Percentiles rank a stretch among this genome's conserved stretches.
Conservation (phyloP, 2,113 vertebrate species). For the Hucho hucho region DNA sequence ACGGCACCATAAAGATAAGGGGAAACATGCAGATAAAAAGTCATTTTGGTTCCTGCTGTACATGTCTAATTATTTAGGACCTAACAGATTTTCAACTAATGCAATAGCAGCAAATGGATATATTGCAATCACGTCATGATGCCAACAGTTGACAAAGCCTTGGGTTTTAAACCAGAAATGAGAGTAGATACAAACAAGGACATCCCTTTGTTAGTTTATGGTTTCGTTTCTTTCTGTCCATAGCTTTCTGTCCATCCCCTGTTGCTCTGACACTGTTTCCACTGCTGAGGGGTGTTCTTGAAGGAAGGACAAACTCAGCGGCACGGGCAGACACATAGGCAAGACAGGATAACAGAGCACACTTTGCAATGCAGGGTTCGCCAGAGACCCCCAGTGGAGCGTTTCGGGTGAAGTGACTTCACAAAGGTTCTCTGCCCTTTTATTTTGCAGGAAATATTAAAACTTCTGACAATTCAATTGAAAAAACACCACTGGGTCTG, state of each 20-base stretch:
- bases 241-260: slow-evolving; percentile 1
- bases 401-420: slow-evolving; percentile 59
- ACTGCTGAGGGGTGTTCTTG: background rate
- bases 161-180: background rate
- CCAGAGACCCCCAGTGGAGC: slow-evolving; percentile 38
- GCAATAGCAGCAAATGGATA: slow-evolving; percentile 36
- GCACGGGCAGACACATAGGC: background rate
- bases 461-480: slow-evolving; percentile 70
- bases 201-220: slow-evolving; percentile 8
- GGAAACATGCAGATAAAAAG: slow-evolving; percentile 58
- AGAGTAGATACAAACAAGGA: background rate
- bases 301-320: background rate
- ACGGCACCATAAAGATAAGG: slow-evolving; percentile 68
- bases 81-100: slow-evolving; percentile 44
- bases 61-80: slow-evolving; percentile 67
- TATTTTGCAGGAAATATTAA: slow-evolving; percentile 71
- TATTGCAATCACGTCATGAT: slow-evolving; percentile 24
- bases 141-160: slow-evolving; percentile 8
- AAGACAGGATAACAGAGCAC: slow-evolving; percentile 1
- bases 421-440: slow-evolving; percentile 66
- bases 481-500: slow-evolving; percentile 63
- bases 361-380: slow-evolving; percentile 40
- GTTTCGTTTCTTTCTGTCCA: no score
- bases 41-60: slow-evolving; percentile 62
- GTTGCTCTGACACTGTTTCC: background rate